A percentile compares a stretch with the other conserved stretches of the same genome.
phyloP scores from a whole-genome alignment of 2,797 vertebrate species.

The Manis pentadactyla region DNA sequence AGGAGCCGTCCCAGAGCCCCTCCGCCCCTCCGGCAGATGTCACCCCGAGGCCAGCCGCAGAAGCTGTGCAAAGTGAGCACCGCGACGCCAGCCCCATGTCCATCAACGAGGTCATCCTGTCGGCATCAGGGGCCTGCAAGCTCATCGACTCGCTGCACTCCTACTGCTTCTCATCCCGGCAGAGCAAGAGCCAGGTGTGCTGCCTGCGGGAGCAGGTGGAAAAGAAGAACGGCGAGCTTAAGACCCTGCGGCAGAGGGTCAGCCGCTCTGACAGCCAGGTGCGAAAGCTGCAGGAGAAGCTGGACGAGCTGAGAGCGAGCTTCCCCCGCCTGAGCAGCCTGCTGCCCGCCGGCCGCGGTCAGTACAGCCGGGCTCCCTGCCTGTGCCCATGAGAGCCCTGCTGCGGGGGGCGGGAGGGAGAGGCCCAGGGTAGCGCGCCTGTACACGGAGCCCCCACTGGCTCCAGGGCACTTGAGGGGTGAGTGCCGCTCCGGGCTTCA shows the following conservation, averaged over 20 bases:
- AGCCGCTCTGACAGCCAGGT: constrained; percentile 87
- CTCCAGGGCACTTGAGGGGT: rapidly evolving
- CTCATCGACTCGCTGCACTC: constrained; percentile 89
- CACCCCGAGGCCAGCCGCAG: constrained; percentile 85
- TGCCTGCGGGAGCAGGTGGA: constrained; percentile 87
- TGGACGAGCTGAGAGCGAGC: constrained; percentile 86
- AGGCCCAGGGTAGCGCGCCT: neutral
- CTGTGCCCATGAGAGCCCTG: neutral
- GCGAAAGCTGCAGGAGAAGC: constrained; percentile 88
- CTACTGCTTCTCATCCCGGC: constrained; percentile 87
- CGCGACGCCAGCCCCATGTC: constrained; percentile 88
- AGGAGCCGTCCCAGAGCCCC: constrained; percentile 85
- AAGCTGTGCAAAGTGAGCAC: constrained; percentile 85
- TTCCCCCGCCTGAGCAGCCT: constrained; percentile 85
- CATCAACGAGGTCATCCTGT: constrained; percentile 89
- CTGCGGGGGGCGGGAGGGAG: neutral
- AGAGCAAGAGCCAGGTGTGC: constrained; percentile 87
- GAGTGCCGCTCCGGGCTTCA: rapidly evolving
- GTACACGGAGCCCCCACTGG: neutral
- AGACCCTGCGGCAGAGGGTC: constrained; percentile 85
- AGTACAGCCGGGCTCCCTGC: constrained; percentile 78
- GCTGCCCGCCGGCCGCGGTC: constrained; percentile 86
- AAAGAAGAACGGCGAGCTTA: constrained; percentile 85
- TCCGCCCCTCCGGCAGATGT: constrained; percentile 86
- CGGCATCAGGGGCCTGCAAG: constrained; percentile 86